These are phyloP conservation scores for Carapus acus DNA, from an alignment of 2,797 vertebrate species.

Conservation along the genomic window DNA sequence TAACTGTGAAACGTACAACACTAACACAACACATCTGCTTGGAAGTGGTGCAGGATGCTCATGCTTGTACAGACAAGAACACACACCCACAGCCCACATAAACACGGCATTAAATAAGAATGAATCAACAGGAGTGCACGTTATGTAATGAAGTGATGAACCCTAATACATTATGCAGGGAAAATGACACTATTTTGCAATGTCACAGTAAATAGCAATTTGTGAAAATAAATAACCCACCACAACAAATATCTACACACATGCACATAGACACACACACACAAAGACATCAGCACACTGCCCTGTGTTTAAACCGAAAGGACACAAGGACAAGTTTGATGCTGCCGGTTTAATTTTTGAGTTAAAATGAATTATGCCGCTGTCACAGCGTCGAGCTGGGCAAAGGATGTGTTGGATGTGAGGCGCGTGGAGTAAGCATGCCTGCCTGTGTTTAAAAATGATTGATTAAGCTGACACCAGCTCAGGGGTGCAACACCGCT, in stretches of 20 bases:
- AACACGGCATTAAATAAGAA: no score
- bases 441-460: slow-evolving; percentile 81
- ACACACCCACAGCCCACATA: not conserved
- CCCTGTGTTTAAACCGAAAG: slow-evolving; percentile 56
- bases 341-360: slow-evolving; percentile 69
- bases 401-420: slow-evolving; percentile 68
- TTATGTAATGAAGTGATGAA: not conserved
- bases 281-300: no score
- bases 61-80: not conserved
- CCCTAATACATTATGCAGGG: not conserved
- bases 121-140: no score
- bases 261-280: not conserved
- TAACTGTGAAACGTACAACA: slow-evolving; percentile 5
- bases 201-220: not conserved
- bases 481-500: slow-evolving; percentile 71
- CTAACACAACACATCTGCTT: not conserved
- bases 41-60: not conserved
- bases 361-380: slow-evolving; percentile 77
- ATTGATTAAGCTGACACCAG: slow-evolving; percentile 83
- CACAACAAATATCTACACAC: slow-evolving; percentile 7
- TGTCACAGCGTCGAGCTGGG: slow-evolving; percentile 70
- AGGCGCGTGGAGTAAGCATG: slow-evolving; percentile 66
- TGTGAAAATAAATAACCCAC: slow-evolving; percentile 1
- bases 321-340: slow-evolving; percentile 72
- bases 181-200: slow-evolving; percentile 1